These are phyloP conservation scores for Tolypeutes matacus DNA, from an alignment of 2,797 vertebrate genomes.

Conservation along the genomic window DNA sequence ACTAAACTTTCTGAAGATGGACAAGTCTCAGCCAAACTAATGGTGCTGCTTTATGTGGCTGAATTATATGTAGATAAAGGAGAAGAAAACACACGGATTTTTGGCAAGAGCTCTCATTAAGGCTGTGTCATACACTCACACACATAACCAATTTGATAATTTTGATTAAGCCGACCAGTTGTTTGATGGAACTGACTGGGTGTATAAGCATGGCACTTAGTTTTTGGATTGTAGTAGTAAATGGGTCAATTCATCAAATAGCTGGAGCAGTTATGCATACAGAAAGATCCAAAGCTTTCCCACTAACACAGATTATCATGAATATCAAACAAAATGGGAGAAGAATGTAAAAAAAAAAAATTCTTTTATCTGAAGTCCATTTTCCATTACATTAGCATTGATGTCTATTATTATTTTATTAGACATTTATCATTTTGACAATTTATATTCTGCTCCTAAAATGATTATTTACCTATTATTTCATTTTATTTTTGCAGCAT, in stretches of 20 bases:
- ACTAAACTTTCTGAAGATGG: not conserved
- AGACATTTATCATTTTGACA: not conserved
- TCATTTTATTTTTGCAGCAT: slow-evolving; percentile 60
- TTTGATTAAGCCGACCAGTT: not conserved
- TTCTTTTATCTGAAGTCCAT: not conserved
- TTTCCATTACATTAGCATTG: not conserved
- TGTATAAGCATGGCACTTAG: not conserved
- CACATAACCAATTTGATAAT: not conserved
- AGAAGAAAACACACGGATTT: slow-evolving; percentile 2
- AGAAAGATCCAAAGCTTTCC: not conserved
- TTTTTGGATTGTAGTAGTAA: slow-evolving; percentile 40
- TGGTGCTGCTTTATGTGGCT: not conserved
- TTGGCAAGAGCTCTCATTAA: not conserved
- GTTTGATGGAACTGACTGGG: not conserved
- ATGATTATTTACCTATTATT: slow-evolving; percentile 48
- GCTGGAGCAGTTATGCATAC: not conserved
- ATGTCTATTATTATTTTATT: slow-evolving; percentile 43
- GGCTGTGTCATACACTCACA: not conserved
- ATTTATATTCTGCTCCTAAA: slow-evolving; percentile 47
- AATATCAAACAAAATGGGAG: not conserved
- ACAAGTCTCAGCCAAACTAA: slow-evolving; percentile 18
- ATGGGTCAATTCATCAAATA: not conserved
- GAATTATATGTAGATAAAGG: not conserved
- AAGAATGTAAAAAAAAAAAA: not conserved
- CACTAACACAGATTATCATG: not conserved